Evolutionary conservation across 2,888 invertebrate species (phyloP), one percentile per base, ranked within the genome.

Genomic region (Syritta pipiens): DNA sequence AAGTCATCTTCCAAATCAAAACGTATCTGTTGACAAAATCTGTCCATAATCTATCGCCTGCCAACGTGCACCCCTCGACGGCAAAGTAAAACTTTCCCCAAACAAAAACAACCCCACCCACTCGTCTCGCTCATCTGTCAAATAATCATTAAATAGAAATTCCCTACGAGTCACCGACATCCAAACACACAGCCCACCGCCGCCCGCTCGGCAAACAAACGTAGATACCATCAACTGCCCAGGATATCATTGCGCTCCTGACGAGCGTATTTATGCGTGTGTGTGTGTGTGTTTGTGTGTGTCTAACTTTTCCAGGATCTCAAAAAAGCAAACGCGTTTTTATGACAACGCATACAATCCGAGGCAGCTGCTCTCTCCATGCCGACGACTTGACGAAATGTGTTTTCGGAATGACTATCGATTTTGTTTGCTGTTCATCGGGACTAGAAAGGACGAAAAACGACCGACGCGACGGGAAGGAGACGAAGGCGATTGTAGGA

Each of bases 331-430:
- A 30, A 49, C 28, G 19, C 7, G n/a, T n/a, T n/a, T n/a, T n/a
- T n/a, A n/a, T n/a, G 26, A 24, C 2, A 46, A 46, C 14, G 17
- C 7, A 42, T 37, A 65, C 63, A 51, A 37, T 12, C 44, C 42
- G 30, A 57, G 49, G 19, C 49, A 20, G 40, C 35, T 49, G n/a
- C 46, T 24, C 32, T 24, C 32, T 12, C 26, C 35, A 22, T 5
- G 19, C n/a, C 40, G 42, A 71, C 40, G 42, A 59, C 44, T 55
- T 65, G 65, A 77, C 65, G 37, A 77, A 71, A 77, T 77, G 65
- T 67, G 53, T 77, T 77, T 60, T 65, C 32, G 51, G 62, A 68
- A 79, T 74, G 72, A 62, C 79, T 72, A 79, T 79, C 72, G 72
- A 79, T 79, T 79, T 72, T 79, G 74, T 62, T 72, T 74, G 67